A percentile compares a stretch with the other conserved stretches of the same genome.
Evolutionary conservation across 2,113 vertebrate genomes (phyloP).

Genomic region (Pteropus alecto): DNA sequence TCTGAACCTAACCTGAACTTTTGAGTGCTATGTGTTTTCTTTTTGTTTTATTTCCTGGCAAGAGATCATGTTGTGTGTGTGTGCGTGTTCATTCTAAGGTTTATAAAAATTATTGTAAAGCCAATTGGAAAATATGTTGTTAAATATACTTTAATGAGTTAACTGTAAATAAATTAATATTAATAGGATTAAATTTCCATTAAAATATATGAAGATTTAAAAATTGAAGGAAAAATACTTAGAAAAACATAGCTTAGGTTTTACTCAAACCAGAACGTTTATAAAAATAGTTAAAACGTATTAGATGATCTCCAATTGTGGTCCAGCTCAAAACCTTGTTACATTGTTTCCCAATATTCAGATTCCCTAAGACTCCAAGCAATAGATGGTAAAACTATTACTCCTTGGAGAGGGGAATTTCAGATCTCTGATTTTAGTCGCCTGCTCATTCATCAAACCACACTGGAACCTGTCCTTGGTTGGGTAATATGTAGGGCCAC

Average conservation of each 20-base stretch:
- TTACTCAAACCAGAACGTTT: constrained; percentile 62
- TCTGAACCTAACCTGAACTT: constrained; percentile 62
- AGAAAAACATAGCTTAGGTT: constrained; percentile 34
- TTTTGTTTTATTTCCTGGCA: constrained; percentile 39
- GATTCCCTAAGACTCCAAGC: background rate
- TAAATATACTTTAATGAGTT: constrained; percentile 34
- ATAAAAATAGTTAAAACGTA: constrained; percentile 53
- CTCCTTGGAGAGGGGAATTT: constrained; percentile 52
- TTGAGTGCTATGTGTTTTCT: constrained; percentile 28
- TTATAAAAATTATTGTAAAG: constrained; percentile 35
- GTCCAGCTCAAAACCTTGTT: constrained; percentile 36
- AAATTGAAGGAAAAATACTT: constrained; percentile 19
- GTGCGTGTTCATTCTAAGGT: background rate
- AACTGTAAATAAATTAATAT: constrained; percentile 50
- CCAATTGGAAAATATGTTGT: background rate
- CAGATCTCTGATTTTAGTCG: constrained; percentile 44
- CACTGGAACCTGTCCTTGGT: constrained; percentile 58
- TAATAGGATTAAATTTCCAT: background rate
- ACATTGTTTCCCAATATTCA: constrained; percentile 41
- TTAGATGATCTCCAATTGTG: constrained; percentile 49
- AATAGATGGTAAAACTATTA: constrained; percentile 49
- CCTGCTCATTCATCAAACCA: constrained; percentile 56
- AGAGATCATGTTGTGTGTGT: background rate
- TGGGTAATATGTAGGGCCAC: constrained; percentile 65
- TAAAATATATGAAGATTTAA: constrained; percentile 39